Base-by-base conservation (phyloP, 1,140 invertebrate genomes). In the Colletes gigas region DNA sequence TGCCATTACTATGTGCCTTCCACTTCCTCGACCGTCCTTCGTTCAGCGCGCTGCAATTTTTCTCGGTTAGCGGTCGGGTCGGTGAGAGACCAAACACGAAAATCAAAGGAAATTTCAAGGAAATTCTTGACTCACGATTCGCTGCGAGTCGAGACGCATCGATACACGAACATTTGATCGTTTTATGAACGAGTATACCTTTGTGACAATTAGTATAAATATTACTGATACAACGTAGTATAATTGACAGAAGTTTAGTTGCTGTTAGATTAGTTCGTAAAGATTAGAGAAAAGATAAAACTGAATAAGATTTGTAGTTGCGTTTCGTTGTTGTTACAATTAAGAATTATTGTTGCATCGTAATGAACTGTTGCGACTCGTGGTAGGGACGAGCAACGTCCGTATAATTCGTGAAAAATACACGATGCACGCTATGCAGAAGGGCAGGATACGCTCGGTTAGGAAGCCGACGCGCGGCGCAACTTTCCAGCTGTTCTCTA, bases 401-500 rank as follows among this genome's bases (percentile, higher is more conserved):
- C 3, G 8, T 3, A 50, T 50, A 12, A 50, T 50, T 3, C 9
- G 3, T 7, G 10, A 21, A 17, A 54, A 44, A 55, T 47, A 4
- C 21, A 6, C n/a, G 41, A 19, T 2, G 6, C 52, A 62, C 55
- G 67, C 41, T 1, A 12, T 50, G 50, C 65, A 19, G 17, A 44
- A 55, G 21, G 39, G 54, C 70, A 54, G 50, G 70, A 66, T 60
- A 69, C 55, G 67, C 55, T 83, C 54, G 12, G 77, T 71, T 73
- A 67, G 60, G 70, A 73, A 72, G 60, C 65, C 10, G 69, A 81
- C 55, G 70, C 65, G 21, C n/a, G 44, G 47, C 17, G 21, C 82
- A 77, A 84, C 82, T 86, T 84, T 82, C 82, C 39, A 86, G 71
- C 52, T 54, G 57, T 84, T 87, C 80, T 86, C 84, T 83, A 77